phyloP scores from a whole-genome alignment of 1,140 invertebrate genomes.

The Microplitis mediator region DNA sequence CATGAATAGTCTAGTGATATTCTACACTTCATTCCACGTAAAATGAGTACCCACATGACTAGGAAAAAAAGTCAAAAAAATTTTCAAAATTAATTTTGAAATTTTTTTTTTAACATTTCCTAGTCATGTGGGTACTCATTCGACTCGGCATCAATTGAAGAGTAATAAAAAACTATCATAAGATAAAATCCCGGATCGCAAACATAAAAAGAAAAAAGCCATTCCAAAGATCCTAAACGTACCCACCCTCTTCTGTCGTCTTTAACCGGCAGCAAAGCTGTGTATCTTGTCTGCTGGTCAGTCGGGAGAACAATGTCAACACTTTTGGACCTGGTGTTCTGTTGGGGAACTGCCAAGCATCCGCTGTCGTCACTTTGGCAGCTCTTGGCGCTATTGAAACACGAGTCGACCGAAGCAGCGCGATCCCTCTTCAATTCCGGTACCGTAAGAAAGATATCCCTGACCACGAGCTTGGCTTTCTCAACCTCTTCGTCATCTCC shows the following conservation, averaged over 20 bases:
- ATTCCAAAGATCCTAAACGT: constrained; percentile 31
- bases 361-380: constrained; percentile 70
- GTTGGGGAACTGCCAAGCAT: constrained; percentile 72
- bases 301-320: constrained; percentile 91
- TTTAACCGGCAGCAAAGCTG: constrained; percentile 67
- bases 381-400: constrained; percentile 73
- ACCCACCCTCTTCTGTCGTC: constrained; percentile 56
- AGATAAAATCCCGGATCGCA: no score
- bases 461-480: constrained; percentile 59
- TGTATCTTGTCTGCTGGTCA: constrained; percentile 82
- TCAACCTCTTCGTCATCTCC: constrained; percentile 59
- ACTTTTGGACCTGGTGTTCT: constrained; percentile 79
- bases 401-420: constrained; percentile 84
- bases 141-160: no score
- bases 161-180: no score
- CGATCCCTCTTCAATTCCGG: constrained; percentile 80
- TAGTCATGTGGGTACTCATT: no score
- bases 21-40: no score
- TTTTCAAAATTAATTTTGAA: no score
- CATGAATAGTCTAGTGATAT: no score
- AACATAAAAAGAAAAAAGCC: background rate
- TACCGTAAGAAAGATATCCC: constrained; percentile 81
- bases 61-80: no score
- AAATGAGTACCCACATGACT: no score
- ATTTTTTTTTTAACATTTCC: no score